These are phyloP conservation scores for Aphaenogaster rudis DNA, from an alignment of 1,140 invertebrate species.

Conservation along the genomic window DNA sequence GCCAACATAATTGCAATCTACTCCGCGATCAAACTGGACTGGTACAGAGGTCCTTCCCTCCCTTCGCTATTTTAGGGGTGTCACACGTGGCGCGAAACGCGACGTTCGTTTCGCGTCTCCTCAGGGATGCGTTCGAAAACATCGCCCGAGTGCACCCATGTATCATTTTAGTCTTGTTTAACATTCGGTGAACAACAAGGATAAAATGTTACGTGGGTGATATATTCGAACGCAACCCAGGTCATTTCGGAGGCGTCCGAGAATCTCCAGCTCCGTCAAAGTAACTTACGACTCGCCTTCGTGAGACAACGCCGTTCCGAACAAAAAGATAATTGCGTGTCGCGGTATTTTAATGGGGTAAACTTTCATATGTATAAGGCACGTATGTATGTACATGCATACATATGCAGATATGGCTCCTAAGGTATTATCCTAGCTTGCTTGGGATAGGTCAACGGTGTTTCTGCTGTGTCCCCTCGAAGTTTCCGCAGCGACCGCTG, in stretches of 20 bases:
- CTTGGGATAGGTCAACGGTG: conserved; percentile 18
- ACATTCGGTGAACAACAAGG: too few species aligned
- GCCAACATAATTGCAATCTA: conserved; percentile 8
- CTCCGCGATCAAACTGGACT: neutral
- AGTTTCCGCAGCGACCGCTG: neutral
- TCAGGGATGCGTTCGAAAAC: too few species aligned
- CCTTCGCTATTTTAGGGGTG: neutral
- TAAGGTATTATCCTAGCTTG: conserved; percentile 16
- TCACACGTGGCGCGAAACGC: neutral
- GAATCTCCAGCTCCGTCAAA: neutral
- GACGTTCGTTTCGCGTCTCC: neutral
- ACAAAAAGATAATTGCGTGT: neutral
- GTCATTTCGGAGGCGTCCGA: neutral
- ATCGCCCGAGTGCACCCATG: too few species aligned
- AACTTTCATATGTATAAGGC: neutral
- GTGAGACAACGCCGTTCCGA: neutral
- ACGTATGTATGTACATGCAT: neutral
- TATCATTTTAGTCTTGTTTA: too few species aligned
- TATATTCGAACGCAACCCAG: too few species aligned
- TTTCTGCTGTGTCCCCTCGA: neutral
- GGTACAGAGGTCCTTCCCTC: neutral
- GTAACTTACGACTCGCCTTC: neutral
- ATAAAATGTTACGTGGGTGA: too few species aligned
- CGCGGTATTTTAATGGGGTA: neutral
- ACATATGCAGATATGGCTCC: neutral